phyloP scores from a whole-genome alignment of 2,888 invertebrate genomes.

The Dioctria linearis region DNA sequence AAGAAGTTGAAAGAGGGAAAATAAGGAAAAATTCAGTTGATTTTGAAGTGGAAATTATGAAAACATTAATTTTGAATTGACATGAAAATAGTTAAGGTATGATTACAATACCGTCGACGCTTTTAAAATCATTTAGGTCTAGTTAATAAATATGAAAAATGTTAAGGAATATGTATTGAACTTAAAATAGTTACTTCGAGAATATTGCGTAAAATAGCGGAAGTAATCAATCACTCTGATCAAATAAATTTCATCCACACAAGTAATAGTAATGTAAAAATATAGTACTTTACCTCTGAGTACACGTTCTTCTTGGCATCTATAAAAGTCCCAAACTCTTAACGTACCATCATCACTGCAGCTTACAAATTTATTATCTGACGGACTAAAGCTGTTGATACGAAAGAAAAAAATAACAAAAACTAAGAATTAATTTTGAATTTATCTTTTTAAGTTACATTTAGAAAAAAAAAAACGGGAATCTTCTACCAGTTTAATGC shows the following conservation, averaged over 20 bases:
- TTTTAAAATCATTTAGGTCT: neutral
- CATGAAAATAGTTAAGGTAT: too few relatives aligned
- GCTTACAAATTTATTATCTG: conserved; percentile 98
- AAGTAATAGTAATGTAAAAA: too few relatives aligned
- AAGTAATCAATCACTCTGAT: too few relatives aligned
- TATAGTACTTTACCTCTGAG: conserved; percentile 76
- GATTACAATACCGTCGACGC: neutral
- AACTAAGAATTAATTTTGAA: conserved; percentile 26
- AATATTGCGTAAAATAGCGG: too few relatives aligned
- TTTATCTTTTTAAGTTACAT: neutral
- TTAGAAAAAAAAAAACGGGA: neutral
- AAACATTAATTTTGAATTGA: too few relatives aligned
- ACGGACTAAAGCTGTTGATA: conserved; percentile 93
- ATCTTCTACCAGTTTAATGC: neutral
- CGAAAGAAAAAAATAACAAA: conserved; percentile 57
- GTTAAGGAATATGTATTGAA: too few relatives aligned
- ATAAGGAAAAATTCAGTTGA: too few relatives aligned
- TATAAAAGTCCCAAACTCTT: conserved; percentile 98
- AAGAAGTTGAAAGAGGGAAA: too few relatives aligned
- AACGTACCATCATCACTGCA: conserved; percentile 99
- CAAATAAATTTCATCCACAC: too few relatives aligned
- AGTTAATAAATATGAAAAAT: too few relatives aligned
- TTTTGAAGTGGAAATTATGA: too few relatives aligned
- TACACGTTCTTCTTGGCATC: conserved; percentile 96
- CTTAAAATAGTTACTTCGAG: too few relatives aligned